phyloP scores from a whole-genome alignment of 2,888 invertebrate genomes.

The Cephus pulcher region DNA sequence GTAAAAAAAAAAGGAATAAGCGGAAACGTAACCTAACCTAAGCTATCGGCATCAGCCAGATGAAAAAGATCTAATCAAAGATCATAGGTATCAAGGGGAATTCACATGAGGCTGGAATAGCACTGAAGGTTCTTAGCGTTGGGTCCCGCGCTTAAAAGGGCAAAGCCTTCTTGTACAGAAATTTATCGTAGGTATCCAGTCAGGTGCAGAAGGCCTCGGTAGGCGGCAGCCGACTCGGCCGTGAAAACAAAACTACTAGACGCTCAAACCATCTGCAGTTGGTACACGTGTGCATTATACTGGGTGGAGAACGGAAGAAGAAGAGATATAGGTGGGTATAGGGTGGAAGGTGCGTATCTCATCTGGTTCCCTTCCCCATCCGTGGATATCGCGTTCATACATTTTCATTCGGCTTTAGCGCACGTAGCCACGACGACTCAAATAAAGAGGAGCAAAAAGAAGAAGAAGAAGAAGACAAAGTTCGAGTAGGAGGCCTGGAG shows the following conservation, averaged over 20 bases:
- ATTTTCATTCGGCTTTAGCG: slow-evolving; percentile 15
- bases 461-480: slow-evolving; percentile 5
- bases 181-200: slow-evolving; percentile 19
- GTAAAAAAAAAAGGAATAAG: neutral
- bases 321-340: slow-evolving; percentile 5
- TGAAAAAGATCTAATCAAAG: neutral
- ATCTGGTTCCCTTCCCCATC: slow-evolving; percentile 6
- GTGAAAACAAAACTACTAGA: slow-evolving; percentile 9
- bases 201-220: slow-evolving; percentile 17
- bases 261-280: slow-evolving; percentile 28
- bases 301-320: slow-evolving; percentile 2
- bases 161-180: slow-evolving; percentile 14
- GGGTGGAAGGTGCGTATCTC: slow-evolving; percentile 1
- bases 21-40: neutral
- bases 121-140: neutral
- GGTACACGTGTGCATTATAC: slow-evolving; percentile 44
- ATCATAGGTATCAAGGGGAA: neutral
- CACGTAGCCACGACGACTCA: slow-evolving; percentile 8
- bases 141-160: slow-evolving; percentile 8
- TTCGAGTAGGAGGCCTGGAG: slow-evolving; percentile 8
- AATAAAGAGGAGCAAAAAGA: slow-evolving; percentile 6
- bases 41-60: neutral
- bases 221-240: neutral
- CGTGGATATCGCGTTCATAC: slow-evolving; percentile 15
- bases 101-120: neutral